Evolutionary conservation across 2,113 vertebrate species (phyloP), one percentile per base, ranked within the genome.

Genomic region (Pogona vitticeps): DNA sequence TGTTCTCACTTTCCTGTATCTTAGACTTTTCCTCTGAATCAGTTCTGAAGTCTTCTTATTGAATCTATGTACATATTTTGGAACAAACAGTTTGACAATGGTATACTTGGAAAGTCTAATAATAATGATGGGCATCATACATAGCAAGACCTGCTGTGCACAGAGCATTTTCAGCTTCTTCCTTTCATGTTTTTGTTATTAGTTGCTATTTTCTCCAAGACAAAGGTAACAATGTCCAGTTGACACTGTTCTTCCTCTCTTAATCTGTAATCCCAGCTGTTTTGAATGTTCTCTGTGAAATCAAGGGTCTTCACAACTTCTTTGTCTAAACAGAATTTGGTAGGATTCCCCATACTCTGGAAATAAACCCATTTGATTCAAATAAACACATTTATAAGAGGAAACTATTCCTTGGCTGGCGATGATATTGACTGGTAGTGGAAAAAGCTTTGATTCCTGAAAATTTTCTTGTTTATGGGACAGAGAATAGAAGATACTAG

Each of bases 231-330:
- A 86, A 3, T 78, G 56, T 26, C 23, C 70, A 1, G 1, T 72
- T 90, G 36, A 26, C 14, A 63, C 80, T 80, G 77, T 80, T 86
- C 36, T 86, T 38, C 38, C 26, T 73, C 1, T 1, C 28, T 83
- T 70, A 76, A 23, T 84, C 56, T 91, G n/a, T 83, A 83, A 36
- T 33, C 88, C 70, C 76, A 88, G 76, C 65, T 88, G 78, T 80
- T 87, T 52, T 31, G 5, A 63, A n/a, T 79, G 46, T 79, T 73
- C 72, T 91, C 83, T 75, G 23, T 42, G 73, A 33, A 90, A 12
- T 5, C 67, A 71, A 28, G n/a, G 40, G 56, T 56, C 46, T 88
- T 84, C 58, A 78, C 71, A 20, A 46, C 77, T 85, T 59, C 36
- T 26, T 82, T 88, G 65, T 76, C 72, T 80, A 89, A 90, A 17